A percentile compares a stretch with the other conserved stretches of the same genome.
phyloP scores from a whole-genome alignment of 2,797 vertebrate species.

The Momotus momota region DNA sequence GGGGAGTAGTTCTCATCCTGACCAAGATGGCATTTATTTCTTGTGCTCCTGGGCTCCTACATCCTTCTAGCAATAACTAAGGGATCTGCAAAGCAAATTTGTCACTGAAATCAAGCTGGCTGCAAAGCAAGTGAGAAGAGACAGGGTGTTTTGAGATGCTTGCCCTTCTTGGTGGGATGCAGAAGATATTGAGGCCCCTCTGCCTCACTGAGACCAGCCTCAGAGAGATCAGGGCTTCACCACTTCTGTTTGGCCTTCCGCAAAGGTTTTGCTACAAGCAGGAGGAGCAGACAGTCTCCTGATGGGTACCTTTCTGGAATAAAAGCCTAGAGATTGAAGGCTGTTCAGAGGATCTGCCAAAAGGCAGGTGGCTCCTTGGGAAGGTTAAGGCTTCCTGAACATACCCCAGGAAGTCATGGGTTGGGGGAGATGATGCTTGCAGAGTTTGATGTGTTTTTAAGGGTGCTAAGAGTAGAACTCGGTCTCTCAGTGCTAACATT shows the following conservation, averaged over 20 bases:
- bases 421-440: background rate
- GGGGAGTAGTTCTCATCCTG: background rate
- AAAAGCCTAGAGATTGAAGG: background rate
- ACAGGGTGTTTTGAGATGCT: background rate
- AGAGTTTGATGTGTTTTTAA: background rate
- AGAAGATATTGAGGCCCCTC: background rate
- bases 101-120: background rate
- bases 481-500: background rate
- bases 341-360: background rate
- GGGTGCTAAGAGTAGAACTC: background rate
- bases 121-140: background rate
- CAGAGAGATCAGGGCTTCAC: background rate
- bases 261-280: background rate
- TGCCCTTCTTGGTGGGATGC: rapidly evolving
- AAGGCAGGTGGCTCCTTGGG: background rate
- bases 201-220: background rate
- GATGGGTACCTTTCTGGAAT: background rate
- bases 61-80: background rate
- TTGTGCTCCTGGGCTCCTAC: background rate
- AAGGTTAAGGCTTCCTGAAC: background rate
- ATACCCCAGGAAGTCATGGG: rapidly evolving
- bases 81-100: background rate
- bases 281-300: background rate
- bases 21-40: background rate
- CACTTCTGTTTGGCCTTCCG: background rate